Conservation (phyloP, 2,113 vertebrate species). For the Silurus glanis region DNA sequence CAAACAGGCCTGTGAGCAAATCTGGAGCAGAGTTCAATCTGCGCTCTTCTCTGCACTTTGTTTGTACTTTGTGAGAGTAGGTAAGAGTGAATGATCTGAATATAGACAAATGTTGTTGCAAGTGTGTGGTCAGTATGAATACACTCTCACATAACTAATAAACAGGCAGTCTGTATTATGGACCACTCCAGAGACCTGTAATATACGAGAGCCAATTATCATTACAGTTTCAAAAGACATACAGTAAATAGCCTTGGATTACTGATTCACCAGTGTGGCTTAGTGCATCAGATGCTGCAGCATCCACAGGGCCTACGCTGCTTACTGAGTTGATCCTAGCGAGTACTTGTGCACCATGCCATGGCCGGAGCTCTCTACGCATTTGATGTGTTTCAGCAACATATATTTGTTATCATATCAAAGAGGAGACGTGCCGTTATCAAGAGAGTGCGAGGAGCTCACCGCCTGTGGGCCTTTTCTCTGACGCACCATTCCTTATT, state of each 20-base stretch:
- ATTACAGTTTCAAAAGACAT: background rate
- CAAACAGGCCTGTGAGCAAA: conserved; percentile 65
- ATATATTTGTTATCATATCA: conserved; percentile 99
- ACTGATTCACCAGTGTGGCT: background rate
- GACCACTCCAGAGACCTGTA: background rate
- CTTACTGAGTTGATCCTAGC: background rate
- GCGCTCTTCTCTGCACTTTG: conserved; percentile 52
- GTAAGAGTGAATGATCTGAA: background rate
- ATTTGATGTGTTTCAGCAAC: conserved; percentile 97
- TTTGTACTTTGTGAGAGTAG: background rate
- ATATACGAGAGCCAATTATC: background rate
- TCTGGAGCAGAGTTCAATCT: conserved; percentile 43
- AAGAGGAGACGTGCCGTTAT: conserved; percentile 91
- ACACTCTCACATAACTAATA: background rate
- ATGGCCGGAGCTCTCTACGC: conserved; percentile 76
- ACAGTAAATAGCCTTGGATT: background rate
- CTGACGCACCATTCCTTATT: conserved; percentile 91
- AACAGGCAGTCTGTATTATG: background rate
- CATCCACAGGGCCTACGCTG: background rate
- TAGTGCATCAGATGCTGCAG: background rate
- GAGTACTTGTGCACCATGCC: conserved; percentile 68
- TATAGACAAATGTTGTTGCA: background rate
- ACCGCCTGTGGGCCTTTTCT: conserved; percentile 83
- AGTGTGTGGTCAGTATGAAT: background rate
- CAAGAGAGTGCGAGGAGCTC: conserved; percentile 85